Evolutionary conservation across 2,113 vertebrate species (phyloP).

Genomic region (Rhinolophus sinicus): DNA sequence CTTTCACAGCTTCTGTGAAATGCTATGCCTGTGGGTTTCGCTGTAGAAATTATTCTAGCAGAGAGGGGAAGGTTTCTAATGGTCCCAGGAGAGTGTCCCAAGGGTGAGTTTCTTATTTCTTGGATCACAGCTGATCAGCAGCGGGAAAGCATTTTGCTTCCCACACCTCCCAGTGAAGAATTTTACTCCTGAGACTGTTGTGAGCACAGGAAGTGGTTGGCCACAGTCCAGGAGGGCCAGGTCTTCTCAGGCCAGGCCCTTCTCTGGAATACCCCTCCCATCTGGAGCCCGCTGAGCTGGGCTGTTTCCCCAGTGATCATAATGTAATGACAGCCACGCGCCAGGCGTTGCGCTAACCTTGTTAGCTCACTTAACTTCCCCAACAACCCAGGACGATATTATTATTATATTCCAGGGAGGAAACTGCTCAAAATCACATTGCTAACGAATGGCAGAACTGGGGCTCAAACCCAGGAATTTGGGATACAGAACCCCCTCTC

Average conservation of each 20-base stretch:
- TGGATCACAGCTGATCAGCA: background rate
- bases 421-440: too few relatives aligned
- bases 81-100: background rate
- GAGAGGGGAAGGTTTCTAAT: background rate
- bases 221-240: background rate
- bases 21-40: background rate
- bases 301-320: background rate
- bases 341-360: too few relatives aligned
- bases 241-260: background rate
- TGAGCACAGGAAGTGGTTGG: background rate
- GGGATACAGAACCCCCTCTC: background rate
- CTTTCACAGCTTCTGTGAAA: too few relatives aligned
- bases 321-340: rapidly evolving
- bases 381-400: background rate
- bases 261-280: background rate
- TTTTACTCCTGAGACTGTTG: background rate
- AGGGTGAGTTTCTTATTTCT: background rate
- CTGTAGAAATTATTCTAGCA: background rate
- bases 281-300: background rate
- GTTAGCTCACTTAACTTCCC: too few relatives aligned
- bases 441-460: background rate
- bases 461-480: background rate
- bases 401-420: background rate
- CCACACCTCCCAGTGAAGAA: background rate
- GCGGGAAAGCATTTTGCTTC: background rate